These are phyloP conservation scores for Physocephala rufipes DNA, from an alignment of 2,888 invertebrate genomes.

Conservation along the genomic window DNA sequence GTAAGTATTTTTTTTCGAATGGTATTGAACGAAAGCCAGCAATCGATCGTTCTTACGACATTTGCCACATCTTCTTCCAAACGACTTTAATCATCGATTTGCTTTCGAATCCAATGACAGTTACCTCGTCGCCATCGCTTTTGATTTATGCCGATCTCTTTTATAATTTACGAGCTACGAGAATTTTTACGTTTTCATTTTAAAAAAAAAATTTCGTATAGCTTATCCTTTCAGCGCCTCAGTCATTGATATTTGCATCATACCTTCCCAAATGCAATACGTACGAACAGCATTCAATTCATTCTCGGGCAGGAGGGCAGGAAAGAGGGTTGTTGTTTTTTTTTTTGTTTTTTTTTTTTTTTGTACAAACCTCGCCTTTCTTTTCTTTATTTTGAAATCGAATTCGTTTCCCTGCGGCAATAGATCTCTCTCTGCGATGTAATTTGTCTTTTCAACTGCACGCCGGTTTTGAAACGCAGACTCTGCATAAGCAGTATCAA, in stretches of 20 bases:
- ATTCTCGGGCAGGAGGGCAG: no score
- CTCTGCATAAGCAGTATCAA: neutral
- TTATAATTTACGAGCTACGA: conserved; percentile 56
- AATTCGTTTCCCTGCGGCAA: conserved; percentile 52
- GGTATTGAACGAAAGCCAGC: neutral
- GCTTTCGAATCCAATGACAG: conserved; percentile 29
- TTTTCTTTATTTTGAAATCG: conserved; percentile 12
- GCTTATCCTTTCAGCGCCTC: conserved; percentile 13
- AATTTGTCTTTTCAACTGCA: conserved; percentile 59
- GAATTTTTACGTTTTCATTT: neutral
- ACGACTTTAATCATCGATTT: conserved; percentile 30
- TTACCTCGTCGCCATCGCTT: neutral
- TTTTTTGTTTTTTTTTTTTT: neutral
- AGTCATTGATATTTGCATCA: neutral
- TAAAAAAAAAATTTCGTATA: neutral
- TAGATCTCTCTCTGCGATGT: conserved; percentile 55
- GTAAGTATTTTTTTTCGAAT: neutral
- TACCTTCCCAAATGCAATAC: neutral
- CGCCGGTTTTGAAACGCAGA: conserved; percentile 47
- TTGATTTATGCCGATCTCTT: conserved; percentile 59
- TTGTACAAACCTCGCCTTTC: neutral
- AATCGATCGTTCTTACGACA: neutral
- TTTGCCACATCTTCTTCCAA: neutral
- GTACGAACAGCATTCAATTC: neutral
- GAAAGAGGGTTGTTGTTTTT: neutral